Evolutionary conservation across 2,113 vertebrate species (phyloP), one percentile per base, ranked within the genome.

Genomic region (Oryzias melastigma): DNA sequence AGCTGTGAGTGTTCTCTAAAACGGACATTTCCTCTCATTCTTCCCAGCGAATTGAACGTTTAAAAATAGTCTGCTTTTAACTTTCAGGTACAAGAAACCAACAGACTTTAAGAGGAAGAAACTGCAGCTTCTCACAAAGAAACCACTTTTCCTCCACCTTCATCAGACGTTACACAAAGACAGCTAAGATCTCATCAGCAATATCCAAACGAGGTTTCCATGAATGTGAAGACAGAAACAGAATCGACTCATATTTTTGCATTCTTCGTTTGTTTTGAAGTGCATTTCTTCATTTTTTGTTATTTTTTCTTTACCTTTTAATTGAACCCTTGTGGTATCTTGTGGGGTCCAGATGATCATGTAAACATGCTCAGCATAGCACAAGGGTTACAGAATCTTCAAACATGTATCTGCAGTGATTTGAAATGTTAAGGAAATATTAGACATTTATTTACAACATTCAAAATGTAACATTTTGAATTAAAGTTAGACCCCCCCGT

Each of bases 41-140:
- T 42, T 25, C 12, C 15, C 40, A 14, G 35, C 3, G 20, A 24
- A 10, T 20, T 12, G 0, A 5, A 20, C 7, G 20, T 29, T 5
- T 6, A 27, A 27, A 27, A 16, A 48, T 42, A 8, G 5, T 2
- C 12, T 18, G 1, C 55, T 15, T 20, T 66, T 52, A 4, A 10
- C 20, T 76, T 62, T 18, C 91, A 99, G 96, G 86, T 99, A 99
- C 93, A 99, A 96, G 93, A 99, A 99, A 88, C 97, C 97, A 79
- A 98, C 97, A 15, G 97, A 99, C 89, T 99, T 96, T 90, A 99
- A 96, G 91, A 94, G 96, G 89, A 98, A 98, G 93, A 99, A 98
- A 85, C 90, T 99, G 68, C 94, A 98, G 61, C 92, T 99, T 76
- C 90, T 99, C 81, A 98, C 97, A 62, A 99, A 96, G 94, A 99